Evolutionary conservation across 30 jellyfish, hydroid and myxozoan species (phyloP).

Genomic region (Hydra vulgaris): DNA sequence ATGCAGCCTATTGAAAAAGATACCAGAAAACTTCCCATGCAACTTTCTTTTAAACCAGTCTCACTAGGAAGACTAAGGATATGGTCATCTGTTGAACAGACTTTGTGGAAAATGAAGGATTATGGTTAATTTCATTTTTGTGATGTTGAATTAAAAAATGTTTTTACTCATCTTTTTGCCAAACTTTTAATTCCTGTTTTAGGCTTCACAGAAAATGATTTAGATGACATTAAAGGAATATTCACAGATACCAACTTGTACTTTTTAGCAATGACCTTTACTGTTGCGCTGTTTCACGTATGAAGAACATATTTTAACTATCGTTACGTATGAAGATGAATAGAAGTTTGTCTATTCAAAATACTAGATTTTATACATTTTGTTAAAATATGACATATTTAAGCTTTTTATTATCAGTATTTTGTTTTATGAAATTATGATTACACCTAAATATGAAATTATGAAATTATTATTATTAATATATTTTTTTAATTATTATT

Average conservation of each 20-base stretch:
- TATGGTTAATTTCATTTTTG: slow-evolving; percentile 42
- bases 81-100: slow-evolving; percentile 87
- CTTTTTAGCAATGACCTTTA: slow-evolving; percentile 79
- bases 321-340: no score
- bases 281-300: slow-evolving; percentile 83
- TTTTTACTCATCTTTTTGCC: not conserved
- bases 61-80: slow-evolving; percentile 80
- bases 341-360: no score
- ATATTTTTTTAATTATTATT: no score
- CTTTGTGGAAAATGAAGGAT: slow-evolving; percentile 55
- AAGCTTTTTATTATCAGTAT: no score
- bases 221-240: slow-evolving; percentile 76
- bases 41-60: slow-evolving; percentile 64
- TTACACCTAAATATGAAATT: no score
- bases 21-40: slow-evolving; percentile 32
- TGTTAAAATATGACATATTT: no score
- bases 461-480: no score
- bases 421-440: no score
- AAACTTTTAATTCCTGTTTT: not conserved
- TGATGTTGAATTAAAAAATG: no score
- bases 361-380: no score
- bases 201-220: slow-evolving; percentile 90
- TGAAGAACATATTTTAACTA: slow-evolving; percentile 10
- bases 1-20: slow-evolving; percentile 53
- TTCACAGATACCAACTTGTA: slow-evolving; percentile 89